Base-by-base conservation (phyloP, 2,888 invertebrate species). In the Agonum fuliginosum region DNA sequence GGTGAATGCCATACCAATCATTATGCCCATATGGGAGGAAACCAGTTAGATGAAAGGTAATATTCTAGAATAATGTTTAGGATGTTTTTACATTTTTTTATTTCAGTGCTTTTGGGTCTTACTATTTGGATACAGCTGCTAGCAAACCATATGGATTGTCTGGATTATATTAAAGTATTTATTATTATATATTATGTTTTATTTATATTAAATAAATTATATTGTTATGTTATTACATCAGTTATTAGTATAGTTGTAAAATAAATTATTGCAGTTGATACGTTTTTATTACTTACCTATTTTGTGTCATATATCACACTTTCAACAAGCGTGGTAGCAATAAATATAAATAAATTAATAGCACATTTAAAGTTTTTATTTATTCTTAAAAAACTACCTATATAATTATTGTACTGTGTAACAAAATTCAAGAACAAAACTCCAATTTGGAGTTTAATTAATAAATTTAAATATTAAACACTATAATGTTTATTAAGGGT, bases 1-100 rank as follows among this genome's bases (percentile, higher is more conserved):
- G 75, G 75, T 12, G n/a, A 74, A n/a, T 67, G 75, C 3, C 22
- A 75, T 24, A 41, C n/a, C 17, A 51, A 67, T 17, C 67, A 67
- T 46, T 30, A 34, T 20, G 51, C 48, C 12, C 22, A 34, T 30
- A 75, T 75, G 67, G 75, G 65, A 14, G 75, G 75, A 34, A 48
- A 67, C 10, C n/a, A 20, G 8, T 22, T 75, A 10, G 67, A 75
- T 34, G 20, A 5, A 14, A 34, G 51, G 51, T 67, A 67, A 48
- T 43, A 17, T 67, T 41, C 5, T 10, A 4, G 5, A 48, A 17
- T 20, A 2, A 1, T 48, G 5, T 48, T 48, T 48, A 3, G 5
- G 5, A 48, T 8, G 14, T 20, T 19, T 8, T 5, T 19, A 20
- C 14, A 17, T 48, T 48, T 30, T 30, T 30, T 30, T 48, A 17